Evolutionary conservation across 2,797 vertebrate genomes (phyloP).

Genomic region (Apogon hyalosoma): DNA sequence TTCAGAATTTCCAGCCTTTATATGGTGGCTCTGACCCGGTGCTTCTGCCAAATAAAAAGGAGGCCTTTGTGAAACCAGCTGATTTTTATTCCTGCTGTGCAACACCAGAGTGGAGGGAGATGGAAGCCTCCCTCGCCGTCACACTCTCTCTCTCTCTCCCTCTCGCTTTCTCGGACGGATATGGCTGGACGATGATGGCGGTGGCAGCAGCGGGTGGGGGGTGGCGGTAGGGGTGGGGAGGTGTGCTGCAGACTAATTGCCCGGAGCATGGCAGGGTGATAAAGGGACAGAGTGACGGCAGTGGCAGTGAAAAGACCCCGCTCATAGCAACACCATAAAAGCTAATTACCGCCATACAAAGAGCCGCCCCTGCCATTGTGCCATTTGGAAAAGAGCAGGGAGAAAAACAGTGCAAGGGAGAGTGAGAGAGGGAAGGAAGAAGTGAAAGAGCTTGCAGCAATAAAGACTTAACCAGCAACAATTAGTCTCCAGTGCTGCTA

Average conservation of each 20-base stretch:
- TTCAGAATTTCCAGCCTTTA: constrained; percentile 16
- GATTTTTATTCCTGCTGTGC: constrained; percentile 47
- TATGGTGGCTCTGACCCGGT: constrained; percentile 5
- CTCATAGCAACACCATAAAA: constrained; percentile 92
- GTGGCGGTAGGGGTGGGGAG: not conserved
- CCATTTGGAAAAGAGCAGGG: constrained; percentile 87
- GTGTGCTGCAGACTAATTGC: constrained; percentile 84
- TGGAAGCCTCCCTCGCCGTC: constrained; percentile 13
- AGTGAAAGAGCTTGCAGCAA: constrained; percentile 85
- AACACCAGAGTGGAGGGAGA: constrained; percentile 15
- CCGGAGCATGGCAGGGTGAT: constrained; percentile 84
- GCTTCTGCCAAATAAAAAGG: constrained; percentile 20
- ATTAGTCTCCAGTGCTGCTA: constrained; percentile 92
- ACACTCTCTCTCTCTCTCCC: constrained; percentile 4
- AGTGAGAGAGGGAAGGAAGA: constrained; percentile 34
- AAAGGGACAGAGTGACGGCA: constrained; percentile 82
- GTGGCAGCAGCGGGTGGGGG: constrained; percentile 6
- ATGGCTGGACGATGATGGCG: constrained; percentile 27
- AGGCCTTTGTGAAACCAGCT: constrained; percentile 27
- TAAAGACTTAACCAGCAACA: constrained; percentile 91
- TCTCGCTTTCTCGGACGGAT: constrained; percentile 25
- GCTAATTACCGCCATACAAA: constrained; percentile 94
- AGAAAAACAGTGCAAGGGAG: constrained; percentile 37
- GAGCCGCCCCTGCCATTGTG: constrained; percentile 82
- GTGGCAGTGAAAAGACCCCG: constrained; percentile 83